Percentiles rank a stretch among this genome's conserved stretches.
phyloP scores from a whole-genome alignment of 2,797 vertebrate species.

The Catamblyrhynchus diadema region DNA sequence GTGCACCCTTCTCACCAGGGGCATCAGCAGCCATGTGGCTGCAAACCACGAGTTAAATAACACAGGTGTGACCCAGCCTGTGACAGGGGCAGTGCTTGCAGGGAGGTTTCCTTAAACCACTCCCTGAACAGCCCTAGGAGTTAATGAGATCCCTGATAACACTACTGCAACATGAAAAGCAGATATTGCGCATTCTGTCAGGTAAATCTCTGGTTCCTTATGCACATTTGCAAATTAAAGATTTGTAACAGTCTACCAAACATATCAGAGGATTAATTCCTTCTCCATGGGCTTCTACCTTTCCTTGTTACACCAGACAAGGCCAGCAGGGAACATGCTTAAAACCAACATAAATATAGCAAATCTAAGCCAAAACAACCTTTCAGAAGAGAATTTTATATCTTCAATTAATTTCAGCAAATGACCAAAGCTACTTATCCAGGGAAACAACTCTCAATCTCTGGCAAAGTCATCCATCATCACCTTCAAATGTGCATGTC shows the following conservation, averaged over 20 bases:
- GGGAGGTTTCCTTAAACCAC: neutral
- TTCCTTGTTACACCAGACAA: neutral
- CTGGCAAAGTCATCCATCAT: neutral
- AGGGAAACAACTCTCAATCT: neutral
- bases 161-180: neutral
- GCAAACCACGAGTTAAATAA: accelerated
- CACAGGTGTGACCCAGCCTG: neutral
- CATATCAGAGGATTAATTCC: neutral
- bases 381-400: neutral
- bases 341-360: neutral
- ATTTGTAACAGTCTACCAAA: neutral
- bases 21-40: neutral
- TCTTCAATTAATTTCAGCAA: neutral
- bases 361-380: neutral
- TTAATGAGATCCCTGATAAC: neutral
- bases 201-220: neutral
- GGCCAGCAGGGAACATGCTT: neutral
- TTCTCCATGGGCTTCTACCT: neutral
- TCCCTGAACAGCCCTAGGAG: neutral
- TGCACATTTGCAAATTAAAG: neutral
- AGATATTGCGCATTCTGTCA: accelerated
- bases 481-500: neutral
- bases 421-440: neutral
- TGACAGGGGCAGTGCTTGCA: accelerated
- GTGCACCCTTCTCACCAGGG: accelerated